Percentiles rank a stretch among this genome's conserved stretches.
Conservation (phyloP, 2,113 vertebrate species). For the Rhinoderma darwinii region DNA sequence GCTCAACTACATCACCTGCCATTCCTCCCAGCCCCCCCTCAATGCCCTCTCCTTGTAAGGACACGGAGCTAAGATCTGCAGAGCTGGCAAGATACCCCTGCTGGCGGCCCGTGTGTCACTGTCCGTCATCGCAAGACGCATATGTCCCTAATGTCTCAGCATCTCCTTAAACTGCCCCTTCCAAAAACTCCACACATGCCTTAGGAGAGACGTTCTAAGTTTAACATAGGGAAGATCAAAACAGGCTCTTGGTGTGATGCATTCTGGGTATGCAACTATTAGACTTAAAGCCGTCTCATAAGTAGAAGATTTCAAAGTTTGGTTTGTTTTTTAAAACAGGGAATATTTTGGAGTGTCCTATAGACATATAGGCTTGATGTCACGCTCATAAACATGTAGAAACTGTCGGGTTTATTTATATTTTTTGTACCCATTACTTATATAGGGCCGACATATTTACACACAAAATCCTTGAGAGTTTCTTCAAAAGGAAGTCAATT, state of each 20-base stretch:
- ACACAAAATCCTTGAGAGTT: too few species aligned
- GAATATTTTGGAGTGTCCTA: too few species aligned
- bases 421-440: too few species aligned
- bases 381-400: too few species aligned
- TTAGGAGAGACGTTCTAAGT: conserved; percentile 59
- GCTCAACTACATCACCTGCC: conserved; percentile 47
- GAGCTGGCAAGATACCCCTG: conserved; percentile 66
- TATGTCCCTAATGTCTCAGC: conserved; percentile 45
- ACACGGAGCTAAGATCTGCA: conserved; percentile 70
- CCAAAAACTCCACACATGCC: conserved; percentile 45
- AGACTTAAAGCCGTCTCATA: neutral
- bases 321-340: neutral
- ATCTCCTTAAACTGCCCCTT: conserved; percentile 56
- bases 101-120: conserved; percentile 66
- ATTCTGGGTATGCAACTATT: neutral
- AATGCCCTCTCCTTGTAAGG: conserved; percentile 72
- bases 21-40: conserved; percentile 61
- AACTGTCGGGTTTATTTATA: too few species aligned
- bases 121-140: conserved; percentile 61
- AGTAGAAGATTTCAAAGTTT: neutral
- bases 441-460: too few species aligned
- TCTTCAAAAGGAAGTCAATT: too few species aligned
- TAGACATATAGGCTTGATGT: too few species aligned
- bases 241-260: neutral
- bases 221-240: conserved; percentile 35